Base-by-base conservation (phyloP, 2,888 invertebrate species). In the Hecatera dysodea region DNA sequence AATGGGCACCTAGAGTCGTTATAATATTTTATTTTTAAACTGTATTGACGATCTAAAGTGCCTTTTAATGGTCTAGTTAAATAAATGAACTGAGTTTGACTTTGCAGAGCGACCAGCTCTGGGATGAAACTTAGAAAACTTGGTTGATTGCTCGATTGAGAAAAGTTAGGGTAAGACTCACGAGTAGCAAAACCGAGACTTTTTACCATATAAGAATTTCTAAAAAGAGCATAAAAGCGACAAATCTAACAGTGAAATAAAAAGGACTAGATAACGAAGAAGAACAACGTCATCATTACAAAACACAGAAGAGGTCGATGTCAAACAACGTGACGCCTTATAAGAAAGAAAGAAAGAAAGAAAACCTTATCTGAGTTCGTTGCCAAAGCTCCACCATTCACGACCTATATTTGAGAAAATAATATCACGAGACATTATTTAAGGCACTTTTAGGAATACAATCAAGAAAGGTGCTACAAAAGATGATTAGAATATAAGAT, bases 261-360 rank as follows among this genome's bases (percentile, higher is more conserved):
- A 61, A 68, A 67, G 61, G 33, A 19, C 11, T 15, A 60, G 55
- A 29, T 59, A 52, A 53, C 65, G 50, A 74, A n/a, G 42, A 62
- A 39, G 29, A 60, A 48, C n/a, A 19, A 36, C 11, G 48, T 50
- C 62, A 79, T 63, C 48, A 60, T 55, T 74, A 71, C 71, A 70
- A 70, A 74, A 78, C 72, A 83, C 72, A 76, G 56, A 66, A 44
- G 44, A 76, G 57, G 60, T 67, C 64, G 67, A 75, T 76, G 57
- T 83, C 72, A 67, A 50, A 53, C 56, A 56, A 57, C 52, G 46
- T 72, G 68, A 56, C 75, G 81, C 66, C 63, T 78, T 77, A 80
- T 75, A n/a, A n/a, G n/a, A n/a, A n/a, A n/a, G n/a, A n/a, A n/a
- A n/a, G n/a, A n/a, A n/a, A n/a, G n/a, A n/a, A n/a, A n/a, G n/a